Percentiles rank a stretch among this genome's conserved stretches.
Evolutionary conservation across 1,140 invertebrate genomes (phyloP).

Genomic region (Drosophila nasuta): DNA sequence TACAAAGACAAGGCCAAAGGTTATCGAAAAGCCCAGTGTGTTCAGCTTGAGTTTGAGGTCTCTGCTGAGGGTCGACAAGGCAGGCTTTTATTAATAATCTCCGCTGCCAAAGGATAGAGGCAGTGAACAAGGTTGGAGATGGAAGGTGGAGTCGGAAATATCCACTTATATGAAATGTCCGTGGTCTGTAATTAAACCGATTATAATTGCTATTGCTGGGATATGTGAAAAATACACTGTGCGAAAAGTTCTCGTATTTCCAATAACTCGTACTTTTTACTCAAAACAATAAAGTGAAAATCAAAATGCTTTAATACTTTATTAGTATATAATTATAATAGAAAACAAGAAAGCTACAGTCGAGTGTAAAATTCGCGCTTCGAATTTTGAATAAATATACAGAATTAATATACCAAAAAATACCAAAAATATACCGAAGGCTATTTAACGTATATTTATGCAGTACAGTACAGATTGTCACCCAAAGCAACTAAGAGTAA

Average conservation of each 20-base stretch:
- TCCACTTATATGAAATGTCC: conserved; percentile 58
- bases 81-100: conserved; percentile 54
- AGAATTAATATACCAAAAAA: no score
- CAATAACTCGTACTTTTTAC: background rate
- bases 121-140: background rate
- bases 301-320: no score
- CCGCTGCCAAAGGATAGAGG: conserved; percentile 5
- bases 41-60: conserved; percentile 18
- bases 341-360: no score
- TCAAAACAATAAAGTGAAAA: background rate
- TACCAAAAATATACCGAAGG: no score
- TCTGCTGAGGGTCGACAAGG: conserved; percentile 4
- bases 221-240: conserved; percentile 36
- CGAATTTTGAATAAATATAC: no score
- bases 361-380: no score
- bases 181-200: conserved; percentile 61
- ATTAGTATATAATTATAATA: no score
- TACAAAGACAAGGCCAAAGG: conserved; percentile 60
- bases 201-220: conserved; percentile 64
- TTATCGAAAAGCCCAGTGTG: conserved; percentile 53
- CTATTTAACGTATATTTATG: no score
- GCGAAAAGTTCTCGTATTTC: conserved; percentile 3
- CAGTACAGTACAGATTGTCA: no score
- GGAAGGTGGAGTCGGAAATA: conserved; percentile 30
- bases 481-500: no score